Evolutionary conservation across 2,797 vertebrate genomes (phyloP), one percentile per base, ranked within the genome.

Genomic region (Neoniphon sammara): DNA sequence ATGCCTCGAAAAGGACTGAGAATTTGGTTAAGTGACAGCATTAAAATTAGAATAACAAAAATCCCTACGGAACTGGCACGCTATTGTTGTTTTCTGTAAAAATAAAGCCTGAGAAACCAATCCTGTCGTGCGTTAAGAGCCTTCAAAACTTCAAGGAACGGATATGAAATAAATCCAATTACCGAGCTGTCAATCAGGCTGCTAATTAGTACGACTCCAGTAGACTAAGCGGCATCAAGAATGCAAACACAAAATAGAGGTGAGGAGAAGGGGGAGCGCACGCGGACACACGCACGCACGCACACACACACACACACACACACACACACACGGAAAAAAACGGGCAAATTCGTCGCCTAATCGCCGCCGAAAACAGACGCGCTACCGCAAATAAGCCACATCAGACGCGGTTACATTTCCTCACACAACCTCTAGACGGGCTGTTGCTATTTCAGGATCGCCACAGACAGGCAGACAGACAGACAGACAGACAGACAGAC

Each of bases 91-190:
- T 83, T 77, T 66, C 49, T 71, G 68, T 64, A 49, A 66, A 80
- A 78, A 75, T 72, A 65, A 80, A 80, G 68, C 63, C 47, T 12
- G 56, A 74, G 67, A 63, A 82, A 78, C 66, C 36, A 39, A 73
- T 85, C 77, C 69, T 73, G 61, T 61, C 31, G 71, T 56, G 73
- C 73, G 50, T 75, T 84, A 78, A 86, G 84, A 91, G 78, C 83
- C 84, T 88, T 81, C 85, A 87, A 82, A 91, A 90, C 89, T 90
- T 91, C 88, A 89, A 89, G 89, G 78, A 91, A 84, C 85, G 83
- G 88, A 88, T 89, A 93, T 89, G 82, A 91, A 91, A 91, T 89
- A 89, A 91, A 91, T 91, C 89, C 89, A 91, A 90, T 92, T 89
- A 92, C 80, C 0, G 67, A 87, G 86, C 87, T 91, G 91, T 91